Evolutionary conservation across 2,888 invertebrate genomes (phyloP), one percentile per base, ranked within the genome.

Genomic region (Stenichneumon culpator): DNA sequence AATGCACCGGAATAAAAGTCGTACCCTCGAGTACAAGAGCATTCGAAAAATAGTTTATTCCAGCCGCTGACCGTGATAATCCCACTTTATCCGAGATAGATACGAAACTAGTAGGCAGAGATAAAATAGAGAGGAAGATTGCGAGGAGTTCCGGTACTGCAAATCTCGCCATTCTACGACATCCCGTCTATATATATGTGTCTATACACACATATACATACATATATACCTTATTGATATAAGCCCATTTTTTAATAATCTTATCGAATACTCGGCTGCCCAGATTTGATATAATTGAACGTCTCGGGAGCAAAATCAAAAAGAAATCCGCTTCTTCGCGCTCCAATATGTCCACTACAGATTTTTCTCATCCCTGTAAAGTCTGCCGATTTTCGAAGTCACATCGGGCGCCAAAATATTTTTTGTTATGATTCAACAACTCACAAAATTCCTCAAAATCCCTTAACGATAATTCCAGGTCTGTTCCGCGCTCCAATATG

Each of bases 11-110:
- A 69, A 63, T 36, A 54, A 39, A 47, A 47, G 44, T 39, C 16
- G 22, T 54, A 75, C 11, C 47, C 77, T 70, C 39, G 77, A 47
- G 50, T 68, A 77, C 3, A 22, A 19, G 22, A 54, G 54, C 54
- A 54, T 19, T 22, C 22, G 54, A 54, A 19, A 54, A 54, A 54
- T 22, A 54, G 9, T 84, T 84, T 65, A 77, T 77, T 72, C 60
- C 67, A 47, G 25, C 28, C 77, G 47, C 50, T 57, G 47, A 74
- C 68, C 74, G 52, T 39, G 70, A 78, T 84, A 63, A 78, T 79
- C 50, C 63, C 68, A 74, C 63, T 78, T 82, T 52, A 74, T 77
- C 69, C 32, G 22, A 39, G 39, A 28, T 52, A 72, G 36, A 36
- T 50, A 39, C 3, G 11, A 39, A 39, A 39, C 54, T 54, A 54